Evolutionary conservation across 2,888 invertebrate species (phyloP), one percentile per base, ranked within the genome.

Genomic region (Aphidius colemani): DNA sequence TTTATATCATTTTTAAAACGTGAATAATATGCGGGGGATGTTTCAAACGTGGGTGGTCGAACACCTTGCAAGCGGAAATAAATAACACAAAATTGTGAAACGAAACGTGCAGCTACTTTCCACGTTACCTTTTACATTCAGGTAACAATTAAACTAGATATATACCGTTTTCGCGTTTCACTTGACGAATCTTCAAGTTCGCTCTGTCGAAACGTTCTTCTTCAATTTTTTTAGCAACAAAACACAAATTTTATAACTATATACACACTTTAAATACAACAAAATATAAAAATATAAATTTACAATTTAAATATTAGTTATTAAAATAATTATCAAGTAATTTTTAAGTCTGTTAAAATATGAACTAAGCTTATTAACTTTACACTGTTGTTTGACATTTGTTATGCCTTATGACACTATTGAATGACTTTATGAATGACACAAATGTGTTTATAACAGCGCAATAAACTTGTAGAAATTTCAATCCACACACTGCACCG

Each of bases 401-500:
- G 13, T 18, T 18, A 2, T 18, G 13, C 1, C 13, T 18, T 18
- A 2, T 18, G 13, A 18, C 13, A 18, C 13, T 18, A 2, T 18
- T 18, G 13, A 2, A 18, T 18, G 1, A 18, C 1, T 18, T 18
- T 1, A 2, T 18, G 1, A 18, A 18, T 18, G 13, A 18, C 13
- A 18, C 2, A 18, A 18, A 18, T 18, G 13, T 18, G 13, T 18
- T 18, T 2, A 18, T 18, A 9, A 18, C 8, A 39, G 45, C 53
- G 53, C 44, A 13, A 44, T 49, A 41, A 60, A 64, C 57, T 61
- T 64, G 60, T 48, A 18, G 9, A 8, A 43, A 53, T 44, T 41
- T 46, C 46, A 60, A 41, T 65, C 63, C 63, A 59, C 70, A 41
- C 65, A 66, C 65, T 65, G 63, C 65, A 64, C 65, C 64, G 68